Base-by-base conservation (phyloP, 2,888 invertebrate species). In the Nemurella pictetii region DNA sequence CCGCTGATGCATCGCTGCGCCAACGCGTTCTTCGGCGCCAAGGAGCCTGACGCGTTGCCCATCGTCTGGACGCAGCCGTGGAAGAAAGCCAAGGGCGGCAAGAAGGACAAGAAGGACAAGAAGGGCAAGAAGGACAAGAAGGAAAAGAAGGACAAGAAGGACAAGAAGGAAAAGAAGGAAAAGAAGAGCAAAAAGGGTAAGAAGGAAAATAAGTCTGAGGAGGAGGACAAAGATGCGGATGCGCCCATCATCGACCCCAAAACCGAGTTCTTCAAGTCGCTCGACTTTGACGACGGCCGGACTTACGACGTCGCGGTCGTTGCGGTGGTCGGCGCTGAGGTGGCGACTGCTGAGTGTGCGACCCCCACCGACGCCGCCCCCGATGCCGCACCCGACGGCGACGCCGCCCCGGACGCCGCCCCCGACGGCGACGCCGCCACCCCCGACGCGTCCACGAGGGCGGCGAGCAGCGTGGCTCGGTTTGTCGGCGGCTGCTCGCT, bases 271-370 rank as follows among this genome's bases (percentile, higher is more conserved):
- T 26, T 26, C 15, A 27, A 36, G 30, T 80, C 80, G 25, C n/a
- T 85, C 78, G 29, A 74, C 26, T 7, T 85, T 84, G n/a, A 85
- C 26, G 73, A 84, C 85, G 20, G 84, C 82, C 28, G 36, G 73
- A 7, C 55, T 85, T 32, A 27, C 73, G 15, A 84, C 15, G 20
- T 12, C 20, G 9, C 12, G 9, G 15, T 55, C 3, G 15, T 2
- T 7, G 20, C 5, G 55, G 20, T 20, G 1, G 55, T 2, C 15
- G 20, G 20, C 55, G 55, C 1, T 3, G 55, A 7, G 1, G 55
- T 7, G 55, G 20, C 20, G 55, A 7, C 20, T 7, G 9, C 55
- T 2, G 20, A 20, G 25, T 0, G 26, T 20, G 12, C 35, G 20
- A 72, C 26, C 9, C 20, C 2, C 20, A 20, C 9, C 55, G 55